Base-by-base conservation (phyloP, 2,797 vertebrate species). In the Rachycentron canadum region DNA sequence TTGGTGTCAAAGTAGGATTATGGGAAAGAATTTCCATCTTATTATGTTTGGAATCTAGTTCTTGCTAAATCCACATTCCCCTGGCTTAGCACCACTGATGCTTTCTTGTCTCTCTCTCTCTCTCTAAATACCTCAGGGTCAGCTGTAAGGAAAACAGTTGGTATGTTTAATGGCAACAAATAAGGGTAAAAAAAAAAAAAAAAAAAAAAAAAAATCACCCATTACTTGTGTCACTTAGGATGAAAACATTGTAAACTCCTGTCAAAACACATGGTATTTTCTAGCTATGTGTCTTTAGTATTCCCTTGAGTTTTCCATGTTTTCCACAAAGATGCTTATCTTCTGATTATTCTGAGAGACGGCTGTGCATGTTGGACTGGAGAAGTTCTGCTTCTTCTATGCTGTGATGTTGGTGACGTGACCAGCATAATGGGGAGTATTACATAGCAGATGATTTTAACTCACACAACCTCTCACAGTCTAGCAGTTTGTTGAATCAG, bases 51-150 rank as follows among this genome's bases (percentile, higher is more conserved):
- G 91, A 94, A 93, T 94, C 82, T 76, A 74, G 82, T 72, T 90
- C 83, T 87, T 63, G 80, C 89, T 87, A 91, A 94, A 90, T 86
- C 89, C 81, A 88, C 91, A 95, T 95, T 95, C 91, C 84, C 67
- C 57, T 62, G 71, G 69, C n/a, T 84, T 77, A 79, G 81, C 75
- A 49, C 73, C 70, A 84, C 85, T 85, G 82, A 38, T 79, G 40
- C 70, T 82, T 87, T 86, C 77, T 85, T 81, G 78, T 84, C n/a
- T n/a, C n/a, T n/a, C n/a, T n/a, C n/a, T n/a, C 49, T 86, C 75
- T 75, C 62, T 66, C 80, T 66, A 82, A 85, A 86, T 83, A 65
- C 59, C 69, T 78, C 53, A 34, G 64, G 55, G 56, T 90, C 66
- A 77, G 70, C 73, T 78, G 55, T 38, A 50, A 79, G 59, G 26